Conservation (phyloP, 2,888 invertebrate species). For the Noctua fimbriata region DNA sequence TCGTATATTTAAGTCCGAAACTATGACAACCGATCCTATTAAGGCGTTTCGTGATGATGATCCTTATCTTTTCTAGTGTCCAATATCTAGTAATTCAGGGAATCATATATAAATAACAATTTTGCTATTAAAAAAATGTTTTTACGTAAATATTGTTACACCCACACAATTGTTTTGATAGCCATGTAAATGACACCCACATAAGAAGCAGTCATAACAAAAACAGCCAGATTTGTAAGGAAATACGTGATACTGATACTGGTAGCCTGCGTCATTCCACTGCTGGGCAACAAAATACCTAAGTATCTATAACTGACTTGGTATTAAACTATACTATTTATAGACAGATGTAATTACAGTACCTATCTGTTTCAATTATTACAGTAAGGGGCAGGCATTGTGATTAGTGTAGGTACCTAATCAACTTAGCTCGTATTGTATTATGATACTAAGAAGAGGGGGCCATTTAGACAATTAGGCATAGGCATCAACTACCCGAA, state of each 20-base stretch:
- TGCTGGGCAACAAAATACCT: too few relatives aligned
- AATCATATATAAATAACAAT: background rate
- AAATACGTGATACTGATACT: background rate
- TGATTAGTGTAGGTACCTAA: background rate
- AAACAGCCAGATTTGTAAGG: background rate
- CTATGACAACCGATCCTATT: background rate
- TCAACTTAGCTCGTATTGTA: background rate
- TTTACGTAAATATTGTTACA: background rate
- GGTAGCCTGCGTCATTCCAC: too few relatives aligned
- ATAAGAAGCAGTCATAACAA: background rate
- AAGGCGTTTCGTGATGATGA: background rate
- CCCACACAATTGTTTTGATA: background rate
- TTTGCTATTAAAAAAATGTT: background rate
- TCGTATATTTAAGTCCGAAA: background rate
- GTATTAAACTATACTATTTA: background rate
- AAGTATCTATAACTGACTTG: background rate
- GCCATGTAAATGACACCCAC: background rate
- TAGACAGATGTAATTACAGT: constrained; percentile 1
- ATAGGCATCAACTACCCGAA: background rate
- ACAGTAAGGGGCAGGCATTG: background rate
- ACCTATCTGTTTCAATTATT: background rate
- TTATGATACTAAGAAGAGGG: background rate
- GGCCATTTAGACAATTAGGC: background rate
- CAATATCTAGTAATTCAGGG: background rate
- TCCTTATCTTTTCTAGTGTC: background rate